These are phyloP conservation scores for Slavum lentiscoides DNA, from an alignment of 2,888 invertebrate species.

Conservation along the genomic window DNA sequence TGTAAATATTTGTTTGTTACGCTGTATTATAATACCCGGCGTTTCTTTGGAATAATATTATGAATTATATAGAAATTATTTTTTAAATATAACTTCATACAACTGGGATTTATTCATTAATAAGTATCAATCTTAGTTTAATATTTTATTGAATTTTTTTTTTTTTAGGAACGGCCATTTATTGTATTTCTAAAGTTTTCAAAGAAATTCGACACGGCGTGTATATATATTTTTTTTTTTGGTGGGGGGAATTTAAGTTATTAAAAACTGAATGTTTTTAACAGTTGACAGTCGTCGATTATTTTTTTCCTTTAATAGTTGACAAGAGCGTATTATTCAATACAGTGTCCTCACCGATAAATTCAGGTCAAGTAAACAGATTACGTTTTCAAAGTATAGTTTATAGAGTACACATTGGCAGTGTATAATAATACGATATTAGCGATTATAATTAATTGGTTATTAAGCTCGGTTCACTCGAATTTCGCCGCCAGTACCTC, in stretches of 20 bases:
- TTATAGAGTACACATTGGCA: conserved; percentile 7
- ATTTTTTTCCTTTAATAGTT: neutral
- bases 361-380: conserved; percentile 7
- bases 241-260: neutral
- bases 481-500: conserved; percentile 16
- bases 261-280: neutral
- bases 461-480: conserved; percentile 32
- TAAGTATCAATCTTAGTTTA: no score
- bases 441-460: conserved; percentile 36
- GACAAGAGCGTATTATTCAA: neutral
- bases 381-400: conserved; percentile 25
- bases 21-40: no score
- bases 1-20: no score
- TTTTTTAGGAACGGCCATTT: no score
- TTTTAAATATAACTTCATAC: no score
- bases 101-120: no score
- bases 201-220: no score
- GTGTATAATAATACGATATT: neutral
- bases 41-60: no score
- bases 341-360: neutral
- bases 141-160: no score
- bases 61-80: no score
- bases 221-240: neutral
- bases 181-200: no score
- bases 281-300: neutral